phyloP scores from a whole-genome alignment of 2,888 invertebrate species.

The Hypselothyrea guttata region DNA sequence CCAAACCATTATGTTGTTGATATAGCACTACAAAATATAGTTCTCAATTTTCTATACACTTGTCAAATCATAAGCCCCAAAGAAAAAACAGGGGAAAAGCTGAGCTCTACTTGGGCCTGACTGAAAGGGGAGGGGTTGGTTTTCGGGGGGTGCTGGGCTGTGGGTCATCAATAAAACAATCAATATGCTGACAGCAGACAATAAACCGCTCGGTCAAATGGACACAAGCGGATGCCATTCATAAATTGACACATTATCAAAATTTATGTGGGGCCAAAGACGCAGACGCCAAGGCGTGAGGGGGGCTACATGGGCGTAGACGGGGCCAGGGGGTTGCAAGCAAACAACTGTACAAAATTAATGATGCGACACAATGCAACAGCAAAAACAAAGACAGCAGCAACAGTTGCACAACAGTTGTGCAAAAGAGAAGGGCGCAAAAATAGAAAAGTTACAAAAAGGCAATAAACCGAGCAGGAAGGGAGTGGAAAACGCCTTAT shows the following conservation, averaged over 20 bases:
- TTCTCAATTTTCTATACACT: slow-evolving; percentile 40
- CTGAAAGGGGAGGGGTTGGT: background rate
- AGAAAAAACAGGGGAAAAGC: no score
- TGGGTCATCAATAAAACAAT: slow-evolving; percentile 73
- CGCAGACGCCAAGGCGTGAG: slow-evolving; percentile 55
- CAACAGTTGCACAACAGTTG: slow-evolving; percentile 59
- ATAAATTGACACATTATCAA: slow-evolving; percentile 77
- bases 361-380: slow-evolving; percentile 63
- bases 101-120: background rate
- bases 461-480: slow-evolving; percentile 32
- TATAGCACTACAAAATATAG: slow-evolving; percentile 13
- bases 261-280: slow-evolving; percentile 60
- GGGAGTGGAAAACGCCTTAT: slow-evolving; percentile 20
- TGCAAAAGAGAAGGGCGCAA: slow-evolving; percentile 3
- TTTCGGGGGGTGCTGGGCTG: background rate
- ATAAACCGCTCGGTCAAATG: slow-evolving; percentile 47
- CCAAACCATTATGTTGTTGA: no score
- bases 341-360: slow-evolving; percentile 74
- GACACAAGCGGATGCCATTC: slow-evolving; percentile 50
- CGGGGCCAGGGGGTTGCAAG: slow-evolving; percentile 35
- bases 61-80: slow-evolving; percentile 40
- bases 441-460: slow-evolving; percentile 16
- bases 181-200: slow-evolving; percentile 74
- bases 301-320: slow-evolving; percentile 27
- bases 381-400: slow-evolving; percentile 41